These are phyloP conservation scores for Fopius arisanus DNA, from an alignment of 1,140 invertebrate genomes.

Conservation along the genomic window DNA sequence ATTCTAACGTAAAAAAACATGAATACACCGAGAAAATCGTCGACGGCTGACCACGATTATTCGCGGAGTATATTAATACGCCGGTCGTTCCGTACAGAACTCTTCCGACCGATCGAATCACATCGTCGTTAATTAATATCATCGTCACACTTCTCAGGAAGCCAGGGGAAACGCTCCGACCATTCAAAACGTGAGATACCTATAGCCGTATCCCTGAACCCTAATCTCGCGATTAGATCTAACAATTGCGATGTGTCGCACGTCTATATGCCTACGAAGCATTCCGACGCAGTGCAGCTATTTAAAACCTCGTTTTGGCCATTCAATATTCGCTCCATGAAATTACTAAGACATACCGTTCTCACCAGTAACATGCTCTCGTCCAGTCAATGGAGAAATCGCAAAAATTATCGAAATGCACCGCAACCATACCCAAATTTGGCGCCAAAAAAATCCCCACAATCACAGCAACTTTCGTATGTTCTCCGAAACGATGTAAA, in stretches of 20 bases:
- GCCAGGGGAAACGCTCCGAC: no score
- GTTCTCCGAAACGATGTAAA: no score
- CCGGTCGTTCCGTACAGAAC: not conserved
- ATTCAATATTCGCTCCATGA: constrained; percentile 8
- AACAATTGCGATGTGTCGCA: constrained; percentile 56
- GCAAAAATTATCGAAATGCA: not conserved
- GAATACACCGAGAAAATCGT: not conserved
- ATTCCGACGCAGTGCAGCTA: constrained; percentile 10
- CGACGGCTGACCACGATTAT: constrained; percentile 22
- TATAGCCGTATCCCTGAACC: constrained; percentile 27
- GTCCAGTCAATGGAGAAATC: not conserved
- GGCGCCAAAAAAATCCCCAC: no score
- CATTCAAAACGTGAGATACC: constrained; percentile 35
- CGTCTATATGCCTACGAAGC: constrained; percentile 39
- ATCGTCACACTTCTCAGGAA: constrained; percentile 25
- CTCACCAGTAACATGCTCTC: not conserved
- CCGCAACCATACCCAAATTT: no score
- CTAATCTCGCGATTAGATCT: constrained; percentile 36
- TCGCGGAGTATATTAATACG: constrained; percentile 10
- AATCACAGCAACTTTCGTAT: no score
- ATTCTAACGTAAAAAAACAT: no score
- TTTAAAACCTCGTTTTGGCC: constrained; percentile 21
- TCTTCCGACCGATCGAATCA: not conserved
- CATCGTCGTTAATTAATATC: constrained; percentile 31
- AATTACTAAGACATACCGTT: not conserved